phyloP scores from a whole-genome alignment of 2,797 vertebrate genomes.

The Nannoperca australis region DNA sequence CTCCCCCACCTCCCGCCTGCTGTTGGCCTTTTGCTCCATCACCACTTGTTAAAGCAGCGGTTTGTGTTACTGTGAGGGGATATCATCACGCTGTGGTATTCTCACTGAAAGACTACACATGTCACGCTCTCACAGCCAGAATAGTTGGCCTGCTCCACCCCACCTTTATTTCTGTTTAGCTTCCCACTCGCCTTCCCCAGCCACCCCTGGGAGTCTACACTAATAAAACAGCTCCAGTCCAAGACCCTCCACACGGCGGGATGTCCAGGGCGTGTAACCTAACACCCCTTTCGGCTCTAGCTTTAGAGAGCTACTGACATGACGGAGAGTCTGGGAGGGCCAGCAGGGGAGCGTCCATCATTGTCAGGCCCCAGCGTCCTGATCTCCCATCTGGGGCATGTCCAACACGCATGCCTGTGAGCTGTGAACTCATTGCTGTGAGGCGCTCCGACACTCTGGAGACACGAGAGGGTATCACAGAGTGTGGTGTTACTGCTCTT shows the following conservation, averaged over 20 bases:
- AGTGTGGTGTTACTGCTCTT: constrained; percentile 57
- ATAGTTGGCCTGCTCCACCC: constrained; percentile 49
- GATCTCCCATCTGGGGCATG: constrained; percentile 63
- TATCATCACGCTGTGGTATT: constrained; percentile 62
- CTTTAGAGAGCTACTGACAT: constrained; percentile 80
- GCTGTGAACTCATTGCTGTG: constrained; percentile 52
- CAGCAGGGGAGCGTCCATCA: constrained; percentile 72
- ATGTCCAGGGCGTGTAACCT: constrained; percentile 70
- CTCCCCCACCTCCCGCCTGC: constrained; percentile 27
- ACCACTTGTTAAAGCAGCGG: constrained; percentile 68
- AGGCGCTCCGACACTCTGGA: constrained; percentile 56
- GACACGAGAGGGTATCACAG: constrained; percentile 44
- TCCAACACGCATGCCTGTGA: constrained; percentile 66
- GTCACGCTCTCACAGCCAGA: constrained; percentile 72
- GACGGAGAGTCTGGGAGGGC: constrained; percentile 70
- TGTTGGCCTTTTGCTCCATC: constrained; percentile 71
- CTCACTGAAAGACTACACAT: constrained; percentile 73
- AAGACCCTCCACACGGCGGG: constrained; percentile 69
- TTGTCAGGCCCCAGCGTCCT: constrained; percentile 56
- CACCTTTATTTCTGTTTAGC: constrained; percentile 74
- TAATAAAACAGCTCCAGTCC: constrained; percentile 80
- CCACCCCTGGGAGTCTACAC: constrained; percentile 67
- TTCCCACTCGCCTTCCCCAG: constrained; percentile 52
- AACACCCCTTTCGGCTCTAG: constrained; percentile 62
- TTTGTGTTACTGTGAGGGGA: constrained; percentile 73